Evolutionary conservation across 2,797 vertebrate species (phyloP), one percentile per base, ranked within the genome.

Genomic region (Phoebastria nigripes): DNA sequence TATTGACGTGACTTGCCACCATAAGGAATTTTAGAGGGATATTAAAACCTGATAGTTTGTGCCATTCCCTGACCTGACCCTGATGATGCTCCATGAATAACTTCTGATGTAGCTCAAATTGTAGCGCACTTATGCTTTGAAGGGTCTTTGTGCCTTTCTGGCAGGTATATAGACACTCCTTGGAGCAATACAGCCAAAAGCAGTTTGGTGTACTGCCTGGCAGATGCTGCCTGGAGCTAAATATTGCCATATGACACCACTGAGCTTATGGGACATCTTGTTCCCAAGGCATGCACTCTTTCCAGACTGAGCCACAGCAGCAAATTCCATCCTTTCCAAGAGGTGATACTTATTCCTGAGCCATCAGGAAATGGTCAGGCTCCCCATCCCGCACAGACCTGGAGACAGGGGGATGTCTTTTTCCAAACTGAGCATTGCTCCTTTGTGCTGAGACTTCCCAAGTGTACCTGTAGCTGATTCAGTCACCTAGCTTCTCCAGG

Each of bases 321-420:
- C 55, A 72, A 41, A 56, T 44, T 56, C 37, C n/a, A n/a, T 71
- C 44, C 66, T 89, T 92, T 71, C n/a, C 25, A 62, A 61, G 42
- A 87, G 41, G 65, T 55, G 66, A 15, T 56, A 20, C 29, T 72
- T 44, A 42, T 72, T 91, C 8, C 33, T 51, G 17, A 76, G 47
- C 24, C 0, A 0, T 49, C 42, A 49, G 80, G 41, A 61, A 61
- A 54, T 2, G 1, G 3, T 24, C 29, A 37, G n/a, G 69, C n/a
- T 56, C 21, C 51, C 46, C 39, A 26, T 11, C 14, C 29, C 0
- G 1, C 12, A 13, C 24, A 41, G 25, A 31, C 37, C 5, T 1
- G 0, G 56, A 37, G 49, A 26, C 14, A 26, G 8, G 6, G 9
- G 6, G 2, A 7, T 21, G 28, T 70, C 24, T 59, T 87, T 71